Conservation (phyloP, 1,140 invertebrate genomes). For the Diorhabda carinulata region DNA sequence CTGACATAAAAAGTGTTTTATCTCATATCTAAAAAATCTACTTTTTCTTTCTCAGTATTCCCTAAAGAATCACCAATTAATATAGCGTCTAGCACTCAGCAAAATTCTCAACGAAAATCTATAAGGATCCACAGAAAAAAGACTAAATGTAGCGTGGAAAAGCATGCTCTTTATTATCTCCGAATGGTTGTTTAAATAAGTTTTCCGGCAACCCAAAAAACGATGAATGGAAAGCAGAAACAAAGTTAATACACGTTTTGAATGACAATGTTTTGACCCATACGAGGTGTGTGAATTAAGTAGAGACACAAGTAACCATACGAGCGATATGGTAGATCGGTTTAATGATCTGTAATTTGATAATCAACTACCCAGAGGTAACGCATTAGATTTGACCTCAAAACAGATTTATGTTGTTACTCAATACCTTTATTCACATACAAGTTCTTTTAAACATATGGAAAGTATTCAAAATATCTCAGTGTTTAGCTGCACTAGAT, state of each 20-base stretch:
- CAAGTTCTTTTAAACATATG: too few species aligned
- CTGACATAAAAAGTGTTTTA: background rate
- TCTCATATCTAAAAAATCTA: background rate
- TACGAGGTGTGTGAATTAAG: background rate
- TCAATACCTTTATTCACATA: too few species aligned
- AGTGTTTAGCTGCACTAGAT: too few species aligned
- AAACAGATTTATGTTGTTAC: too few species aligned
- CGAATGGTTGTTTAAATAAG: background rate
- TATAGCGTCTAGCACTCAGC: background rate
- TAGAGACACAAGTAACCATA: too few species aligned
- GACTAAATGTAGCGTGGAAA: background rate
- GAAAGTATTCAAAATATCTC: too few species aligned
- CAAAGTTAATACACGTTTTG: background rate
- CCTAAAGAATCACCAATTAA: background rate
- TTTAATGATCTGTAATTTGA: too few species aligned
- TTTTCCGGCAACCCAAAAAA: constrained; percentile 1
- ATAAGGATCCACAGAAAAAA: background rate
- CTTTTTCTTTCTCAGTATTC: background rate
- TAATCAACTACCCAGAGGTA: too few species aligned
- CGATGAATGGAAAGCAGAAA: background rate
- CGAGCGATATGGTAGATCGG: too few species aligned
- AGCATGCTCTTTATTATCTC: background rate
- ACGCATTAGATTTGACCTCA: too few species aligned
- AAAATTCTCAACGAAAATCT: background rate
- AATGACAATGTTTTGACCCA: background rate